Conservation (phyloP, 2,113 vertebrate genomes). For the Oophaga pumilio region DNA sequence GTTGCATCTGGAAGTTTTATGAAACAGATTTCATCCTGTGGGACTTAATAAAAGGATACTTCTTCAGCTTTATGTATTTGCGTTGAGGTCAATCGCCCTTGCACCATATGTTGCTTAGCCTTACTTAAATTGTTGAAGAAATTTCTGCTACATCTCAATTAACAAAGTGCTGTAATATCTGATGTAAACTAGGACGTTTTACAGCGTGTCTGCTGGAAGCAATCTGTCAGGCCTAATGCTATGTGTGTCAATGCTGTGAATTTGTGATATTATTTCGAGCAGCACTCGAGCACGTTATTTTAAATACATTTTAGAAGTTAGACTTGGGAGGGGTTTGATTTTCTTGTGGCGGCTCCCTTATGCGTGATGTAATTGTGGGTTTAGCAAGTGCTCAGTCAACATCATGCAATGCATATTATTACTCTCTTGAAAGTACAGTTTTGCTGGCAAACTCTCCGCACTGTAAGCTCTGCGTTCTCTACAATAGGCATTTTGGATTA, state of each 20-base stretch:
- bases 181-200: background rate
- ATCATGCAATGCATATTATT: conserved; percentile 40
- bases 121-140: background rate
- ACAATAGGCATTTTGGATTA: conserved; percentile 9
- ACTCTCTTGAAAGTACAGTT: conserved; percentile 44
- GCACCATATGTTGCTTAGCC: conserved; percentile 22
- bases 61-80: conserved; percentile 39
- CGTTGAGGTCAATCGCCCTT: conserved; percentile 19
- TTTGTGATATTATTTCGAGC: background rate
- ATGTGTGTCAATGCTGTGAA: background rate
- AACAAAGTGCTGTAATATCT: background rate
- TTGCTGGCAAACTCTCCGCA: conserved; percentile 59
- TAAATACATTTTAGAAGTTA: conserved; percentile 26
- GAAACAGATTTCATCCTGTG: conserved; percentile 69
- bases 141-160: conserved; percentile 20
- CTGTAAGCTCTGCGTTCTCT: background rate
- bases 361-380: conserved; percentile 43
- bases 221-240: conserved; percentile 10
- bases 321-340: conserved; percentile 39
- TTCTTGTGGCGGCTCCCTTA: conserved; percentile 42
- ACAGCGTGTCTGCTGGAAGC: background rate
- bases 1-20: conserved; percentile 65
- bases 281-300: background rate
- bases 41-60: conserved; percentile 70
- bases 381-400: conserved; percentile 41